phyloP scores from a whole-genome alignment of 2,113 vertebrate species.

The Myanophis thanlyinensis region DNA sequence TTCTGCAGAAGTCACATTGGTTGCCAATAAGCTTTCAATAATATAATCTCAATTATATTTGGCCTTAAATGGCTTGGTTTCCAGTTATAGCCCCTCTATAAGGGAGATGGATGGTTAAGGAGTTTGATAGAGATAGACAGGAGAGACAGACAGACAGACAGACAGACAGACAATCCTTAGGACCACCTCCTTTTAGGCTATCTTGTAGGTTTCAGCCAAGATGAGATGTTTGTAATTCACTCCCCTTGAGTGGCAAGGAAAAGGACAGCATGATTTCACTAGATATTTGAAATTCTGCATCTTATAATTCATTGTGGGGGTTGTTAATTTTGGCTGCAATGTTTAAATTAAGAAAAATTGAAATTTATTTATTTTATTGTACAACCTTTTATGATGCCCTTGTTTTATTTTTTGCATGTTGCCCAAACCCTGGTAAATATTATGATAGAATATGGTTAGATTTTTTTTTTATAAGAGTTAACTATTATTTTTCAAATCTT shows the following conservation, averaged over 20 bases:
- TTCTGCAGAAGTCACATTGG: neutral
- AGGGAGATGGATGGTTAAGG: neutral
- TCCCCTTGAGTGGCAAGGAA: neutral
- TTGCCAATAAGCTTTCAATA: neutral
- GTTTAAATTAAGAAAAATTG: neutral
- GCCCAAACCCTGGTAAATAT: neutral
- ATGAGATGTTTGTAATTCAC: neutral
- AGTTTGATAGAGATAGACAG: neutral
- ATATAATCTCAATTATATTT: neutral
- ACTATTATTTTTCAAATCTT: neutral
- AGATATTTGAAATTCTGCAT: neutral
- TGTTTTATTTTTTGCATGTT: neutral
- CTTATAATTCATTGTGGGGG: neutral
- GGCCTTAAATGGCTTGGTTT: neutral
- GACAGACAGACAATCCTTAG: neutral
- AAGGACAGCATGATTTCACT: neutral
- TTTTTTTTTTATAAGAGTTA: slow-evolving; percentile 7
- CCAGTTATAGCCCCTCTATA: neutral
- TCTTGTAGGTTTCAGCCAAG: neutral
- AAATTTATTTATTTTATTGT: neutral
- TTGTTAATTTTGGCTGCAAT: neutral
- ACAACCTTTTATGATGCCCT: neutral
- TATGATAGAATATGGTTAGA: neutral
- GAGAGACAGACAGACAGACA: no score
- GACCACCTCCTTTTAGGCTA: neutral